phyloP scores from a whole-genome alignment of 2,888 invertebrate genomes.

The Himalopsyche japonica region DNA sequence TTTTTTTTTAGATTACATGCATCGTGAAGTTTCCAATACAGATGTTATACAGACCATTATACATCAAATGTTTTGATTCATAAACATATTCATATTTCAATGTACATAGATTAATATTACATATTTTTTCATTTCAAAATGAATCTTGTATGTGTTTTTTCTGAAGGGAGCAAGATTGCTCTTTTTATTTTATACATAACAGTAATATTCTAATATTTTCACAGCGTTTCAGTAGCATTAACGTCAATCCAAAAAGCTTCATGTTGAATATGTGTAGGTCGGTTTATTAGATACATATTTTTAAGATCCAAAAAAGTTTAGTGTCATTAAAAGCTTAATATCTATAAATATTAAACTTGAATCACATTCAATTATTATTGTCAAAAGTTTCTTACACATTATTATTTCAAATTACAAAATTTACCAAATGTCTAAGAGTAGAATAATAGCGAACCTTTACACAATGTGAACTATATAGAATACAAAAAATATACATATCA shows the following conservation, averaged over 20 bases:
- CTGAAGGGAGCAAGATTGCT: too few relatives aligned
- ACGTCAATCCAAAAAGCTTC: background rate
- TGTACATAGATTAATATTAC: too few relatives aligned
- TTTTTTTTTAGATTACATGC: too few relatives aligned
- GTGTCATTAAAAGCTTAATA: background rate
- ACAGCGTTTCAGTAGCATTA: background rate
- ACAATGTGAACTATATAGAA: background rate
- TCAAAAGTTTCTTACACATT: slow-evolving; percentile 1
- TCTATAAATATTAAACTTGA: background rate
- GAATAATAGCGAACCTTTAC: slow-evolving; percentile 2
- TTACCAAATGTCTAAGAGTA: background rate
- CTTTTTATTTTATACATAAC: background rate
- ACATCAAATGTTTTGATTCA: too few relatives aligned
- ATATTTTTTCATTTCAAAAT: too few relatives aligned
- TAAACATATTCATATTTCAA: too few relatives aligned
- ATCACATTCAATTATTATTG: slow-evolving; percentile 5
- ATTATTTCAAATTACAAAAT: slow-evolving; percentile 4
- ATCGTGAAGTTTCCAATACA: too few relatives aligned
- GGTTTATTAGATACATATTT: background rate
- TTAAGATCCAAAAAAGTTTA: background rate
- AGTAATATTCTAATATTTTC: background rate
- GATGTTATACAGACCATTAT: too few relatives aligned
- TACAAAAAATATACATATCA: background rate
- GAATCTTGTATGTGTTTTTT: too few relatives aligned
- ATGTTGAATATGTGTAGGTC: background rate